These are phyloP conservation scores for Neoscelio sp. DNA, from an alignment of 2,888 invertebrate species.

Conservation along the genomic window DNA sequence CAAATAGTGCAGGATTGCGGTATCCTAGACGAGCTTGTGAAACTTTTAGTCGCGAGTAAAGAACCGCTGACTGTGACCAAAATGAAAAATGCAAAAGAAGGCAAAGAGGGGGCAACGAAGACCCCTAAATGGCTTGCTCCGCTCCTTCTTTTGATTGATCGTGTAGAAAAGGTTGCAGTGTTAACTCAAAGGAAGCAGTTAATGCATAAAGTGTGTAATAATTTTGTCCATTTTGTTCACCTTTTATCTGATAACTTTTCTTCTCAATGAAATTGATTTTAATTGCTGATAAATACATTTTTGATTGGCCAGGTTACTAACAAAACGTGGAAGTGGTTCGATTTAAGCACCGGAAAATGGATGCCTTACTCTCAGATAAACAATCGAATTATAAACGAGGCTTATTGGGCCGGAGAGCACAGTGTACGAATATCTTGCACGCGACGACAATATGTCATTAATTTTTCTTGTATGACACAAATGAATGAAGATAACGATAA, in stretches of 20 bases:
- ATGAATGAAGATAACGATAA: constrained; percentile 94
- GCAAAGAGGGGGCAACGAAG: constrained; percentile 73
- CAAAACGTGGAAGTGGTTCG: constrained; percentile 92
- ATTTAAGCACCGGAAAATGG: constrained; percentile 92
- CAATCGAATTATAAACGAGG: constrained; percentile 91
- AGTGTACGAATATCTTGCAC: constrained; percentile 89
- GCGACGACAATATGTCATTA: constrained; percentile 90
- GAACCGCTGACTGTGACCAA: constrained; percentile 78
- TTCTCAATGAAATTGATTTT: not conserved
- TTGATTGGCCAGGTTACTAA: too few relatives aligned
- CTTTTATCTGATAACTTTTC: constrained; percentile 9
- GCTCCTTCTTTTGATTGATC: constrained; percentile 89
- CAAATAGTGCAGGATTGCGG: constrained; percentile 82
- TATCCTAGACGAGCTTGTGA: constrained; percentile 79
- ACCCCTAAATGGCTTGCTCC: constrained; percentile 92
- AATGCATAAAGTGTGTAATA: constrained; percentile 86
- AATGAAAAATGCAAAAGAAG: constrained; percentile 72
- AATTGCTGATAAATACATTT: constrained; percentile 70
- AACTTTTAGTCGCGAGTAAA: constrained; percentile 81
- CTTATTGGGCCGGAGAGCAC: constrained; percentile 89
- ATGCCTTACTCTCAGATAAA: constrained; percentile 88
- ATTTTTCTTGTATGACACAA: constrained; percentile 92
- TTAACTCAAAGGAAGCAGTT: constrained; percentile 87
- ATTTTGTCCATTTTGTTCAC: constrained; percentile 55
- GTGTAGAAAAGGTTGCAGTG: constrained; percentile 90